Evolutionary conservation across 2,888 invertebrate species (phyloP).

Genomic region (Onthophagus sagittarius): DNA sequence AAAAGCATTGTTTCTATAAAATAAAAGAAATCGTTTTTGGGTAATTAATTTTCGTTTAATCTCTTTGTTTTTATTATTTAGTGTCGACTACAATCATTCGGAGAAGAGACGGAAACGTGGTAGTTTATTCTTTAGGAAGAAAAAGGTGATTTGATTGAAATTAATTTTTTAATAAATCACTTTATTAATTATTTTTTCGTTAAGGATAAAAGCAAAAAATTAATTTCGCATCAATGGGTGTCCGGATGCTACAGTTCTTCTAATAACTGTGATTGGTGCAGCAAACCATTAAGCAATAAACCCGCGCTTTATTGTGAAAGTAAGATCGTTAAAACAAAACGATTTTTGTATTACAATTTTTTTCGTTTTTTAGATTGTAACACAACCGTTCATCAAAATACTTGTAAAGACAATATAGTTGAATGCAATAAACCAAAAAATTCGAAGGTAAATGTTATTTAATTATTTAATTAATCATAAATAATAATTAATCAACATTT

Average conservation of each 20-base stretch:
- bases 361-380: constrained; percentile 74
- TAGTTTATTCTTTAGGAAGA: constrained; percentile 87
- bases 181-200: neutral
- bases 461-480: neutral
- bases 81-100: constrained; percentile 65
- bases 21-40: neutral
- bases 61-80: constrained; percentile 37
- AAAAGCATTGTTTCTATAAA: neutral
- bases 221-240: constrained; percentile 68
- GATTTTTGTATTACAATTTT: neutral
- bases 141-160: constrained; percentile 59
- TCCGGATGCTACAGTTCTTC: constrained; percentile 61
- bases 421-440: constrained; percentile 76
- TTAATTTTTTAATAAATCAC: neutral
- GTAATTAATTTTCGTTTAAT: neutral
- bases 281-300: constrained; percentile 73
- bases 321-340: constrained; percentile 48
- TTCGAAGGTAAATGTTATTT: constrained; percentile 55
- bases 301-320: constrained; percentile 82
- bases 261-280: constrained; percentile 73
- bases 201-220: constrained; percentile 73
- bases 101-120: constrained; percentile 85
- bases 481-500: constrained; percentile 15
- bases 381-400: constrained; percentile 80
- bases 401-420: constrained; percentile 82